phyloP scores from a whole-genome alignment of 1,140 invertebrate species.

The Sitophilus oryzae region DNA sequence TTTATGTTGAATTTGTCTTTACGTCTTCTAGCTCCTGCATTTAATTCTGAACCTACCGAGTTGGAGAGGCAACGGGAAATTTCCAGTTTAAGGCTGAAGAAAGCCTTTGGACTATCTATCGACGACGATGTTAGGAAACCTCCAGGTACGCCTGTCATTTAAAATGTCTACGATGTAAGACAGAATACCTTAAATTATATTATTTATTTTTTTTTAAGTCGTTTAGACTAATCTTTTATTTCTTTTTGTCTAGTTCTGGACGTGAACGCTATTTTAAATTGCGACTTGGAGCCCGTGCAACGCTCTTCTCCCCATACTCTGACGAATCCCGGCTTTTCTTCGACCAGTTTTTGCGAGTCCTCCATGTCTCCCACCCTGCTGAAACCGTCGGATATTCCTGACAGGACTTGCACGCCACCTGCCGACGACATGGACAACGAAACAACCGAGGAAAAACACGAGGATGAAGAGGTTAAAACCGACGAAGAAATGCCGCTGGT shows the following conservation, averaged over 20 bases:
- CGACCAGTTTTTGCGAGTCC: conserved; percentile 7
- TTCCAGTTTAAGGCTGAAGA: conserved; percentile 64
- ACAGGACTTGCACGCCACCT: conserved; percentile 8
- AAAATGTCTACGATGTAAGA: too few relatives aligned
- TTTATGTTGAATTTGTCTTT: too few relatives aligned
- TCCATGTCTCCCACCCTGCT: conserved; percentile 21
- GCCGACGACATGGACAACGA: not conserved
- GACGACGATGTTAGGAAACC: conserved; percentile 36
- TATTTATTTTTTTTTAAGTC: too few relatives aligned
- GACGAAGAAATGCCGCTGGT: not conserved
- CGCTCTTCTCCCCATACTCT: conserved; percentile 23
- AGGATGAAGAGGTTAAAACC: not conserved
- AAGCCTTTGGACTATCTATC: conserved; percentile 38
- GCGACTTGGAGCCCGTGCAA: conserved; percentile 34
- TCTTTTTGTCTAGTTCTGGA: conserved; percentile 32
- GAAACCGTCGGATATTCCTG: not conserved
- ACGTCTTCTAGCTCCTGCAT: conserved; percentile 41
- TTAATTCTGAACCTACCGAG: conserved; percentile 62
- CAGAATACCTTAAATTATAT: too few relatives aligned
- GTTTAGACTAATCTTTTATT: too few relatives aligned
- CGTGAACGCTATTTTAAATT: conserved; percentile 36
- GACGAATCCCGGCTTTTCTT: conserved; percentile 31
- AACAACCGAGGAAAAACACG: not conserved
- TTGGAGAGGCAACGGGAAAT: conserved; percentile 69
- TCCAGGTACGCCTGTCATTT: conserved; percentile 36